Percentiles rank a stretch among this genome's conserved stretches.
phyloP scores from a whole-genome alignment of 2,888 invertebrate genomes.

The Ellobium chinense region DNA sequence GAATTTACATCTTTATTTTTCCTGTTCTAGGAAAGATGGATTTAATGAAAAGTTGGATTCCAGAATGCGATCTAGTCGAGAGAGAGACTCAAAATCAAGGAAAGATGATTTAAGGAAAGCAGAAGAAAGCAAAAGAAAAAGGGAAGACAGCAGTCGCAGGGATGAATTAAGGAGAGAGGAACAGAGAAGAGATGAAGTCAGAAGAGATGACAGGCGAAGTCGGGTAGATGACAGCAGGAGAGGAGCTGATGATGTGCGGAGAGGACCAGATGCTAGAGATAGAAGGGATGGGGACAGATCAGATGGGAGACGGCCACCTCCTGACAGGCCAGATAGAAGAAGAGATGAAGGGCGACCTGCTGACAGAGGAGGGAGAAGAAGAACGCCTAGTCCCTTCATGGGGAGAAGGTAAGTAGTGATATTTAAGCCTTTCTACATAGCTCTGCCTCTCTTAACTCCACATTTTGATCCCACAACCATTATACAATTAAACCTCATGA shows the following conservation, averaged over 20 bases:
- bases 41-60: slow-evolving; percentile 3
- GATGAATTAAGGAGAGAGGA: slow-evolving; percentile 45
- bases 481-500: too few species aligned
- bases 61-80: background rate
- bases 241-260: slow-evolving; percentile 17
- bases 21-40: slow-evolving; percentile 45
- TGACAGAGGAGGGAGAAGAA: slow-evolving; percentile 37
- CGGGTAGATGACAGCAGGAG: background rate
- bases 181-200: slow-evolving; percentile 43
- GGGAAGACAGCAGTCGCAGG: slow-evolving; percentile 45
- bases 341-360: slow-evolving; percentile 28
- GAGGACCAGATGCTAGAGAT: slow-evolving; percentile 23
- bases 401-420: slow-evolving; percentile 42
- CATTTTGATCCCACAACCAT: too few species aligned
- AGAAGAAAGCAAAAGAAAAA: slow-evolving; percentile 43
- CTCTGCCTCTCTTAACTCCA: too few species aligned
- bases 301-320: slow-evolving; percentile 41
- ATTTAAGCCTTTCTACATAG: too few species aligned
- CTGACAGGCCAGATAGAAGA: slow-evolving; percentile 40
- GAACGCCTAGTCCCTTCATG: slow-evolving; percentile 46
- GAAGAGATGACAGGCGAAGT: slow-evolving; percentile 37
- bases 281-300: slow-evolving; percentile 25
- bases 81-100: slow-evolving; percentile 33
- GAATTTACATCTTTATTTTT: too few species aligned
- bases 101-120: slow-evolving; percentile 30